Base-by-base conservation (phyloP, 2,888 invertebrate species). In the Calliscelio sp. region DNA sequence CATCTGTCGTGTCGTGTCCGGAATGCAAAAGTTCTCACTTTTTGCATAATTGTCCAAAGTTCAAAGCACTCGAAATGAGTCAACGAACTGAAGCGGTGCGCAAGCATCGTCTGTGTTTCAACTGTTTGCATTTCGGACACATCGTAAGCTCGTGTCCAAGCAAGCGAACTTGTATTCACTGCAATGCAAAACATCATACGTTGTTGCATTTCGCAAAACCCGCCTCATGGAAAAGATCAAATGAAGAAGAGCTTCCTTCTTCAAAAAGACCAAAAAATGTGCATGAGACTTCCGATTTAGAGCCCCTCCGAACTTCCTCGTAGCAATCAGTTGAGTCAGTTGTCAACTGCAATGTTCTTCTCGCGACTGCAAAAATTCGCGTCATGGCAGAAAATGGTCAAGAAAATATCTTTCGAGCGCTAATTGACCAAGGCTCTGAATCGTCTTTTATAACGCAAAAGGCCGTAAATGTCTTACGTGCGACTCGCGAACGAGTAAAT, bases 61-160 rank as follows among this genome's bases (percentile, higher is more conserved):
- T n/a, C n/a, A n/a, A n/a, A n/a, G n/a, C n/a, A n/a, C n/a, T n/a
- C 22, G 14, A 11, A 1, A 20, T 8, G 0, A 3, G 6, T 7
- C 35, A 44, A 63, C 24, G 63, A 4, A 24, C 24, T 4, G 53
- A 75, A 10, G 38, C 44, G 1, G 38, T 59, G 6, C 18, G 25
- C n/a, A 75, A 59, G 10, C 63, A 41, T 32, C 32, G 65, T 0
- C 53, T 61, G 16, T 75, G 74, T 51, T 75, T 75, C 32, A 75
- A 59, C 24, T 75, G 74, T n/a, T 20, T 75, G 16, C 7, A 41
- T 14, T 7, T 28, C 22, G 38, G 51, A 14, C 74, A 75, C 53
- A 5, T 49, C 10, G 51, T 53, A 5, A 41, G 22, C 2, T 28
- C 35, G 1, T 75, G 74, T 49, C 38, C 63, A n/a, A 59, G 51